These are phyloP conservation scores for Threskiornis aethiopicus DNA, from an alignment of 2,797 vertebrate genomes.

Conservation along the genomic window DNA sequence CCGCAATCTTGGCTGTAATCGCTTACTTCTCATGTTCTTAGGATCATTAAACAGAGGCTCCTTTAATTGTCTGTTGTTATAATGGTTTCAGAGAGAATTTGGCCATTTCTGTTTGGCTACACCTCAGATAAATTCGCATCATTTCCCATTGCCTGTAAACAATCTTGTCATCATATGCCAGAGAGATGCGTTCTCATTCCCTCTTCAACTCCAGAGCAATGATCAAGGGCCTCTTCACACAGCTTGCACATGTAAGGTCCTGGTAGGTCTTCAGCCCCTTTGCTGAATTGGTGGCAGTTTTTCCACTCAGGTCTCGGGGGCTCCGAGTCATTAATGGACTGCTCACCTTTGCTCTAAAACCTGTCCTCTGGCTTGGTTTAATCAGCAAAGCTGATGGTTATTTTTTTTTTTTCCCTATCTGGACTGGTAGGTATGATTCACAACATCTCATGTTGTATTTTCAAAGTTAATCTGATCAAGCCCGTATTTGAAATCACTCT, in stretches of 20 bases:
- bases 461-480: neutral
- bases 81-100: neutral
- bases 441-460: neutral
- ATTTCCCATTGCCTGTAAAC: neutral
- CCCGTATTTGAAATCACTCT: neutral
- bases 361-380: neutral
- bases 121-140: neutral
- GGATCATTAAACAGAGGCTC: neutral
- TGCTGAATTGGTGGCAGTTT: neutral
- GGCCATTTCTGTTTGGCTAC: neutral
- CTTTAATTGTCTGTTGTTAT: neutral
- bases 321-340: neutral
- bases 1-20: neutral
- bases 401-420: neutral
- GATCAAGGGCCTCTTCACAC: neutral
- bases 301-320: neutral
- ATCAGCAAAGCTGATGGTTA: neutral
- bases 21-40: neutral
- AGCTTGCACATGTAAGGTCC: neutral
- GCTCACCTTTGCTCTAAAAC: neutral
- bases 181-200: neutral
- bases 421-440: neutral
- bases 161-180: fast-evolving
- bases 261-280: neutral
- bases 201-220: neutral